Evolutionary conservation across 2,797 vertebrate genomes (phyloP), one percentile per base, ranked within the genome.

Genomic region (Sebastes kiyomatsui): DNA sequence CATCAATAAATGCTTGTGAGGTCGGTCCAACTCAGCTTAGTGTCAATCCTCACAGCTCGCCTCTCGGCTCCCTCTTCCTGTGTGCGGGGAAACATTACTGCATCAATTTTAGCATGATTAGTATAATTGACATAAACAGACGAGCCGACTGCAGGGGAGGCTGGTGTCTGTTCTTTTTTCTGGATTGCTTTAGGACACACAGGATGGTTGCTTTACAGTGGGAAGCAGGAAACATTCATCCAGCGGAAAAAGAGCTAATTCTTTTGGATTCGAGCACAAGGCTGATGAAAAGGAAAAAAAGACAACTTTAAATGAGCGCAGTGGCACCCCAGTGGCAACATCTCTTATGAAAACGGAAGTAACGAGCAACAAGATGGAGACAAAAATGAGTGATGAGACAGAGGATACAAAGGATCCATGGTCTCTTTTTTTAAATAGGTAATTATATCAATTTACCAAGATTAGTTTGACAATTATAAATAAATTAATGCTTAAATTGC

Each of bases 1-100:
- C 49, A 56, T 16, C 32, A 67, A 33, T 77, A 62, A 64, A 73
- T n/a, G 8, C 56, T 33, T 86, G 83, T 87, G 78, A 67, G 76
- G 27, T 80, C 59, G 70, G 55, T 58, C 54, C 68, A 68, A 23
- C n/a, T 75, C n/a, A 54, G 27, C 6, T 28, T 33, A 56, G 16
- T 35, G 56, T 75, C 38, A 71, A 22, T 75, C 22, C 58, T 33
- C 67, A 22, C 25, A 58, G 13, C 38, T 60, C 11, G 2, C 46
- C 38, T 20, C 27, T 58, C 23, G 10, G 30, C 46, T 78, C n/a
- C 32, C 49, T 52, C n/a, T 67, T 74, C 16, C 69, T 68, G 16
- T 75, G 70, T 74, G 67, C 16, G 32, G 6, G 67, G 28, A 23
- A 77, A 38, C 23, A 38, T 30, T 66, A 72, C 58, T 23, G 32